These are phyloP conservation scores for Rambutsinella grinnellia DNA, from an alignment of 2,888 invertebrate species.

Conservation along the genomic window DNA sequence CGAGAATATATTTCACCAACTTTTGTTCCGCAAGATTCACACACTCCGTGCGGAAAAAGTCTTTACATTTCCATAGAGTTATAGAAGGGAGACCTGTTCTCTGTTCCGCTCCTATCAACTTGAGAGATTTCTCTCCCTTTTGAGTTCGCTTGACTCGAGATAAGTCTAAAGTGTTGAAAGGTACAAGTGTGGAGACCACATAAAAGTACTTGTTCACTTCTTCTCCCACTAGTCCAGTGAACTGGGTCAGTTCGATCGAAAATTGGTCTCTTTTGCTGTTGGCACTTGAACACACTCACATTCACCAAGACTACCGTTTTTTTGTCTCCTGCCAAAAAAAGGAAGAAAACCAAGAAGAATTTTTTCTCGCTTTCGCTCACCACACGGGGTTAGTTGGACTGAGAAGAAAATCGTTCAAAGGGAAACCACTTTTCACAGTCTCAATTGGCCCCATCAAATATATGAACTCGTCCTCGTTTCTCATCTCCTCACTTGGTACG, in stretches of 20 bases:
- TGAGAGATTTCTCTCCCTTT: slow-evolving; percentile 6
- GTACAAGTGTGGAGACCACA: not conserved
- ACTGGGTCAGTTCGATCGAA: slow-evolving; percentile 66
- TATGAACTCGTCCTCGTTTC: slow-evolving; percentile 21
- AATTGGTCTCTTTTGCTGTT: slow-evolving; percentile 48
- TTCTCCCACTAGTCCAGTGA: slow-evolving; percentile 56
- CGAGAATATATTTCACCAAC: too few species aligned
- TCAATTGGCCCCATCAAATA: too few species aligned
- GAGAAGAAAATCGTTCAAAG: slow-evolving; percentile 11
- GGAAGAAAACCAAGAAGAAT: slow-evolving; percentile 11
- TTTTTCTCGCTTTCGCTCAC: too few species aligned
- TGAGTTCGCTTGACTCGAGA: not conserved
- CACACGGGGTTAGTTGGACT: slow-evolving; percentile 32
- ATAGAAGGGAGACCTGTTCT: not conserved
- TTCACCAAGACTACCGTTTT: not conserved
- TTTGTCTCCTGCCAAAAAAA: not conserved
- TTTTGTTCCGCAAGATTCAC: slow-evolving; percentile 12
- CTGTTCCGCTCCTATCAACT: slow-evolving; percentile 23
- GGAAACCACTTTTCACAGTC: not conserved
- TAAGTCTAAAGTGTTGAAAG: not conserved
- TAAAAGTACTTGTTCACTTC: not conserved
- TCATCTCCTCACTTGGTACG: slow-evolving; percentile 39
- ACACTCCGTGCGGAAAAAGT: slow-evolving; percentile 5
- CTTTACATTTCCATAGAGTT: slow-evolving; percentile 10
- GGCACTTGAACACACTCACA: slow-evolving; percentile 47